Evolutionary conservation across 2,113 vertebrate genomes (phyloP).

Genomic region (Trichomycterus rosablanca): DNA sequence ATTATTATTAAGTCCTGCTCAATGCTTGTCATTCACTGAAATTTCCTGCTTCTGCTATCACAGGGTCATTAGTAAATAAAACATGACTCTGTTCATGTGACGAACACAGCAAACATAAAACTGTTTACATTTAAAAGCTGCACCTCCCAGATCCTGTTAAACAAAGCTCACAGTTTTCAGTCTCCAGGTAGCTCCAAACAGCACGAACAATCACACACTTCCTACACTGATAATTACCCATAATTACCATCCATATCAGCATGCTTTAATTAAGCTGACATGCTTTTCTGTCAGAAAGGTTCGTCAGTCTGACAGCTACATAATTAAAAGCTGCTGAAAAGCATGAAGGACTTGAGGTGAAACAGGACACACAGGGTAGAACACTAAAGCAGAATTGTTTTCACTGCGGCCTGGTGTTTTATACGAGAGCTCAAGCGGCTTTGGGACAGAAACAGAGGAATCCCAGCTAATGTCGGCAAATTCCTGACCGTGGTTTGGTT

Average conservation of each 20-base stretch:
- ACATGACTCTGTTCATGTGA: too few species aligned
- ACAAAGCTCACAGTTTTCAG: too few species aligned
- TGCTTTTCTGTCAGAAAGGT: not conserved
- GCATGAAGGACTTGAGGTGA: not conserved
- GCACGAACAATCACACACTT: conserved; percentile 10
- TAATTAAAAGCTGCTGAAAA: not conserved
- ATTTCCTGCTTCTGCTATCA: too few species aligned
- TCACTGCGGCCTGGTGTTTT: conserved; percentile 38
- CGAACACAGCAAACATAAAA: too few species aligned
- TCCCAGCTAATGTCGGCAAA: too few species aligned
- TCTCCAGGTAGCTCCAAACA: conserved; percentile 4
- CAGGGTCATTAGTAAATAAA: too few species aligned
- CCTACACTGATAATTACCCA: conserved; percentile 10
- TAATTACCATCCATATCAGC: conserved; percentile 13
- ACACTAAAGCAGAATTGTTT: conserved; percentile 1
- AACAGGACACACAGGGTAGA: not conserved
- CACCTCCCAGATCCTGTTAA: too few species aligned
- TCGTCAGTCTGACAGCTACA: conserved; percentile 7
- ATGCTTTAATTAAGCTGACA: not conserved
- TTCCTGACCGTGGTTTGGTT: too few species aligned
- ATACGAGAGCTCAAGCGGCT: conserved; percentile 39
- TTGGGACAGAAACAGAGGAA: conserved; percentile 12
- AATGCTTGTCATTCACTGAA: too few species aligned
- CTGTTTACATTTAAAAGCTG: too few species aligned
- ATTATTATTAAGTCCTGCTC: too few species aligned